Percentiles rank a stretch among this genome's conserved stretches.
phyloP scores from a whole-genome alignment of 1,140 invertebrate genomes.

The Trichomalopsis sarcophagae region DNA sequence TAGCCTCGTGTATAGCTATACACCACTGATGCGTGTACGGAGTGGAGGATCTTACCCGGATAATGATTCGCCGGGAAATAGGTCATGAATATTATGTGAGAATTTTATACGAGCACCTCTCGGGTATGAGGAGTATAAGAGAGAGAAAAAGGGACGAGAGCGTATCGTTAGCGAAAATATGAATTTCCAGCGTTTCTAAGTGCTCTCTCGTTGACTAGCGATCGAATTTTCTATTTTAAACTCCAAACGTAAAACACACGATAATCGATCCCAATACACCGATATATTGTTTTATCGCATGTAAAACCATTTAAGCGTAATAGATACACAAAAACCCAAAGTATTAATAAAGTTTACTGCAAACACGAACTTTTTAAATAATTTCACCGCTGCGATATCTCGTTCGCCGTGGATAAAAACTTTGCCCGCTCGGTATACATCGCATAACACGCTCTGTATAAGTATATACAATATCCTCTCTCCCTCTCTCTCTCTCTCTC shows the following conservation, averaged over 20 bases:
- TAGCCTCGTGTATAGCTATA: too few species aligned
- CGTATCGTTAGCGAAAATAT: neutral
- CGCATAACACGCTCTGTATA: neutral
- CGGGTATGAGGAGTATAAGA: neutral
- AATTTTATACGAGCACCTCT: slow-evolving; percentile 5
- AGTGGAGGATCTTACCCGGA: neutral
- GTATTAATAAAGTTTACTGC: neutral
- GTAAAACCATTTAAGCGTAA: neutral
- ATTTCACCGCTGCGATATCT: neutral
- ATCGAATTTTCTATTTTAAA: neutral
- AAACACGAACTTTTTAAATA: neutral
- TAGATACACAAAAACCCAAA: neutral
- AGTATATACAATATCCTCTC: neutral
- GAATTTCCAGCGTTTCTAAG: neutral
- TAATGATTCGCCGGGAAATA: neutral
- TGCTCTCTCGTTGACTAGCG: neutral
- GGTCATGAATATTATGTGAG: slow-evolving; percentile 4
- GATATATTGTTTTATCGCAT: too few species aligned
- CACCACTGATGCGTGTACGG: too few species aligned
- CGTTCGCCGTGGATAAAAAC: slow-evolving; percentile 1
- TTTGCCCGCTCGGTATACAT: neutral
- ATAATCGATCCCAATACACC: neutral
- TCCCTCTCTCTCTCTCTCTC: too few species aligned
- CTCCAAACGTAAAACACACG: neutral
- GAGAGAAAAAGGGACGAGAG: neutral